Evolutionary conservation across 2,113 vertebrate species (phyloP).

Genomic region (Enhydra lutris): DNA sequence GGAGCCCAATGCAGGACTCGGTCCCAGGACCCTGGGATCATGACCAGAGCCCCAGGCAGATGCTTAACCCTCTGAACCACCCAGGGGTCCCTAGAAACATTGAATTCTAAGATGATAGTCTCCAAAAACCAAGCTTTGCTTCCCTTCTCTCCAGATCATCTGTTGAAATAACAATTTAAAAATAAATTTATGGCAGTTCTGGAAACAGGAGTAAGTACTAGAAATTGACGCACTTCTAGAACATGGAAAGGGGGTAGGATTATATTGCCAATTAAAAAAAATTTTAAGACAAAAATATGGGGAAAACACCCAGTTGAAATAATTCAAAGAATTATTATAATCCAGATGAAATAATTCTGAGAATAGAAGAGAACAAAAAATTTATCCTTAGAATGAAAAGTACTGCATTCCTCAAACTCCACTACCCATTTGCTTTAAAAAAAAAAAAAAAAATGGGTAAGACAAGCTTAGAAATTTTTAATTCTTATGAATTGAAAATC

Average conservation of each 20-base stretch:
- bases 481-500: not conserved
- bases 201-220: not conserved
- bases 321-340: constrained; percentile 1
- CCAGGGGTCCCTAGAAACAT: not conserved
- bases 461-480: not conserved
- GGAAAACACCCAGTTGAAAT: not conserved
- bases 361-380: not conserved
- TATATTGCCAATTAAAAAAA: not conserved
- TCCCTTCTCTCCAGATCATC: not conserved
- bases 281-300: not conserved
- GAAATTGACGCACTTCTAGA: not conserved
- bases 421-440: not conserved
- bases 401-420: not conserved
- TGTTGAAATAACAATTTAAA: not conserved
- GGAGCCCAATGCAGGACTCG: not conserved
- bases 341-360: not conserved
- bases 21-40: not conserved
- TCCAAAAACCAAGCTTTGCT: not conserved
- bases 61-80: not conserved
- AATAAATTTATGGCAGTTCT: not conserved
- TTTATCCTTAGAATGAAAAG: not conserved
- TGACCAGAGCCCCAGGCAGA: not conserved
- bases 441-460: not conserved
- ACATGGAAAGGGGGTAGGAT: not conserved
- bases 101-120: not conserved